Conservation (phyloP, 2,797 vertebrate species). For the Chiloscyllium punctatum region DNA sequence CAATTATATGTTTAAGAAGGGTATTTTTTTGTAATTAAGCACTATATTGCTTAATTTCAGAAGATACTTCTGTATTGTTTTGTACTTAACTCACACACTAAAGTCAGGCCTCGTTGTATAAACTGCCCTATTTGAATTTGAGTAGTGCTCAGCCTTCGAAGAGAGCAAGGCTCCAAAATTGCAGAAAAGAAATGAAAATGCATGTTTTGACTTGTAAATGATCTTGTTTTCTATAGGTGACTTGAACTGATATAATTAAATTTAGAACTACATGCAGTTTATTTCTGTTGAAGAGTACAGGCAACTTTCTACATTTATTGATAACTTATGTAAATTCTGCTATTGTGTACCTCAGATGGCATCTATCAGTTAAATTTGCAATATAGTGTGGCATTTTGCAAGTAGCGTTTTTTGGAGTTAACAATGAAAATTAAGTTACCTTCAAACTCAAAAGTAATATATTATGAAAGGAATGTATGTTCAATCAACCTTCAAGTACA, state of each 20-base stretch:
- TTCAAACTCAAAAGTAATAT: constrained; percentile 11
- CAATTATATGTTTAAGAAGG: background rate
- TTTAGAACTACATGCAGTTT: background rate
- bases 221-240: background rate
- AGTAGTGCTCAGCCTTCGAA: background rate
- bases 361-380: background rate
- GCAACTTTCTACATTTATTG: background rate
- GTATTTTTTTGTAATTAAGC: background rate
- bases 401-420: background rate
- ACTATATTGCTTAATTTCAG: background rate
- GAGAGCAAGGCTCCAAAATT: background rate
- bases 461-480: background rate
- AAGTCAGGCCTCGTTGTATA: background rate
- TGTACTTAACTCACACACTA: background rate
- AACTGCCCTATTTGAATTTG: background rate
- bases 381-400: background rate
- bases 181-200: background rate
- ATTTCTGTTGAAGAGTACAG: background rate
- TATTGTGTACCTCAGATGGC: background rate
- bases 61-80: background rate
- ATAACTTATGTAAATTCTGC: background rate
- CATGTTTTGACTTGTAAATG: background rate
- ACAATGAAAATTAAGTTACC: constrained; percentile 5
- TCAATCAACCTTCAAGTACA: background rate
- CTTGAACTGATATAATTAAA: background rate